Evolutionary conservation across 2,888 invertebrate species (phyloP), one percentile per base, ranked within the genome.

Genomic region (Pseudococcus longispinus): DNA sequence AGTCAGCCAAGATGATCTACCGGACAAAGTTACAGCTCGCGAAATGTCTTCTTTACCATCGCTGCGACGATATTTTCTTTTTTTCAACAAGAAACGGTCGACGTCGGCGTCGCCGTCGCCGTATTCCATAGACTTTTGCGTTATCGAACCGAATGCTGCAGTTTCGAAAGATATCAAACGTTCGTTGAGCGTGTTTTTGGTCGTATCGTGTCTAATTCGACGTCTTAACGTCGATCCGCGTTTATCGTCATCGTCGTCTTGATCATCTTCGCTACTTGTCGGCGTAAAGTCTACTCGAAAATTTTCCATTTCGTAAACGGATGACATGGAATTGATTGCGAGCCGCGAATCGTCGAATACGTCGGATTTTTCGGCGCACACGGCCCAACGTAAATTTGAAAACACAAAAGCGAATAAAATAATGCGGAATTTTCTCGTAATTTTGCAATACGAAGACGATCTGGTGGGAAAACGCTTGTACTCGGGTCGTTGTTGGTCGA

Each of bases 141-240:
- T 26, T 20, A 29, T n/a, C 29, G 26, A 29, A 51, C 46, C 55
- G 29, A 51, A 51, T 15, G 23, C 44, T n/a, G 74, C 29, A 2
- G 37, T 42, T 44, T 85, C 85, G 51, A 86, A 77, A 6, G 80
- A n/a, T 6, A 86, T 86, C 20, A 86, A 46, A 37, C 86, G 86
- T 80, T 86, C 77, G 55, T 80, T 86, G n/a, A 70, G 42, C 44
- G 55, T 18, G 32, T 51, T 80, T 37, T 86, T 86, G 0, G 29
- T 32, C 55, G 86, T 86, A 23, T 86, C 86, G 80, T 86, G 86
- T 0, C 86, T 44, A 5, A 86, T 86, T 18, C 86, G 86, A 60
- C 84, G 55, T 20, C 42, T 55, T 18, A 55, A 84, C 32, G 26
- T 29, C 18, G 55, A 46, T 0, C 37, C 55, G 55, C 5, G n/a